phyloP scores from a whole-genome alignment of 2,888 invertebrate genomes.

The Nomada hirtipes region DNA sequence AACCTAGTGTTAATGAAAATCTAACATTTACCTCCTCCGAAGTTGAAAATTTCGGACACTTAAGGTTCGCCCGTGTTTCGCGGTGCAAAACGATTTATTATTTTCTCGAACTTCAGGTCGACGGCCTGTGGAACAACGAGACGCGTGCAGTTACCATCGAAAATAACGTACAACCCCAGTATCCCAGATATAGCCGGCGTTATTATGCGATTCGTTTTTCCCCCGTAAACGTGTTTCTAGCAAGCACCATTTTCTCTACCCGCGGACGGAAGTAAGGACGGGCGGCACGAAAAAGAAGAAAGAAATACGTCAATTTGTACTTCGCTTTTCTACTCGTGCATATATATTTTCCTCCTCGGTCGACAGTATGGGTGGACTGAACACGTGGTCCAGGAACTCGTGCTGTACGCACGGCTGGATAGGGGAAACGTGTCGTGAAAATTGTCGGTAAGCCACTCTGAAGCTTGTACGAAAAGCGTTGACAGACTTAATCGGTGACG shows the following conservation, averaged over 20 bases:
- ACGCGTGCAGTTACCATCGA: conserved; percentile 60
- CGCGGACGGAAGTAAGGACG: conserved; percentile 20
- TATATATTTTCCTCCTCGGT: conserved; percentile 30
- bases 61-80: conserved; percentile 3
- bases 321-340: not conserved
- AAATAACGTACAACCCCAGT: conserved; percentile 65
- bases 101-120: conserved; percentile 52
- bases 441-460: conserved; percentile 37
- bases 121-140: conserved; percentile 64
- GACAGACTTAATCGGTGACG: conserved; percentile 57
- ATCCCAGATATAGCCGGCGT: conserved; percentile 68
- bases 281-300: not conserved
- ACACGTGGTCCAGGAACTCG: conserved; percentile 15
- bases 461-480: conserved; percentile 29
- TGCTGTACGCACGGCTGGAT: not conserved
- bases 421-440: conserved; percentile 32
- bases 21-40: too few species aligned
- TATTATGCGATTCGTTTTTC: conserved; percentile 67
- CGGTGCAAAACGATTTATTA: conserved; percentile 36
- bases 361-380: not conserved
- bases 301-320: conserved; percentile 26
- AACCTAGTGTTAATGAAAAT: too few species aligned
- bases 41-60: too few species aligned
- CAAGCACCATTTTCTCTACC: conserved; percentile 37
- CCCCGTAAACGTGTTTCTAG: conserved; percentile 31